Percentiles rank a stretch among this genome's conserved stretches.
phyloP scores from a whole-genome alignment of 2,113 vertebrate genomes.

The Pampusana beccarii region DNA sequence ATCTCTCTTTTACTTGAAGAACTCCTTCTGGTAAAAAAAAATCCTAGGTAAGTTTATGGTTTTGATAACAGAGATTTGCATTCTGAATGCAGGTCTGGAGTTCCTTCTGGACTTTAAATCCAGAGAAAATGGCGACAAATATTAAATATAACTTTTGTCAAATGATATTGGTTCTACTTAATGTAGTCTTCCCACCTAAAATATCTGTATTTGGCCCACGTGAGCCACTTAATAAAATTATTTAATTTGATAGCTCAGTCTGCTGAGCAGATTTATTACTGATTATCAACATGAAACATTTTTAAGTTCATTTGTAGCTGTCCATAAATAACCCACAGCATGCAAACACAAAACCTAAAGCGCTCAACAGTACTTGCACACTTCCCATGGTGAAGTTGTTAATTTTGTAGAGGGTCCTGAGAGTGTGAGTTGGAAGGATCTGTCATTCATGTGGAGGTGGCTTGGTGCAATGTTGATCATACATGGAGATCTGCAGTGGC shows the following conservation, averaged over 20 bases:
- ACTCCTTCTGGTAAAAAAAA: background rate
- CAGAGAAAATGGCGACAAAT: background rate
- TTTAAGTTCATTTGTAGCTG: background rate
- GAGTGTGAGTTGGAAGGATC: background rate
- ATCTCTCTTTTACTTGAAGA: background rate
- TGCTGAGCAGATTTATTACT: background rate
- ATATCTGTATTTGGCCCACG: background rate
- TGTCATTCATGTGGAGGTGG: background rate
- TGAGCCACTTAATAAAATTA: background rate
- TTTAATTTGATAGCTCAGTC: background rate
- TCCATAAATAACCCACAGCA: background rate
- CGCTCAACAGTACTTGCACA: background rate
- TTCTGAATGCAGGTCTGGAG: background rate
- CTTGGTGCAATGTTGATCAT: background rate
- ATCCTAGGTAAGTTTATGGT: background rate
- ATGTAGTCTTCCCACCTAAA: background rate
- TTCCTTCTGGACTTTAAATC: background rate
- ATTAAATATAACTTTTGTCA: background rate
- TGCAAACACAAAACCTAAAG: background rate
- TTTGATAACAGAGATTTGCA: background rate
- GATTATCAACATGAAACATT: background rate
- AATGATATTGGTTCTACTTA: background rate
- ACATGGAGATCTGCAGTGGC: rapidly evolving
- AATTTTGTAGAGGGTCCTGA: background rate
- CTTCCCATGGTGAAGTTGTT: background rate